Evolutionary conservation across 2,888 invertebrate species (phyloP), one percentile per base, ranked within the genome.

Genomic region (Catocala nupta): DNA sequence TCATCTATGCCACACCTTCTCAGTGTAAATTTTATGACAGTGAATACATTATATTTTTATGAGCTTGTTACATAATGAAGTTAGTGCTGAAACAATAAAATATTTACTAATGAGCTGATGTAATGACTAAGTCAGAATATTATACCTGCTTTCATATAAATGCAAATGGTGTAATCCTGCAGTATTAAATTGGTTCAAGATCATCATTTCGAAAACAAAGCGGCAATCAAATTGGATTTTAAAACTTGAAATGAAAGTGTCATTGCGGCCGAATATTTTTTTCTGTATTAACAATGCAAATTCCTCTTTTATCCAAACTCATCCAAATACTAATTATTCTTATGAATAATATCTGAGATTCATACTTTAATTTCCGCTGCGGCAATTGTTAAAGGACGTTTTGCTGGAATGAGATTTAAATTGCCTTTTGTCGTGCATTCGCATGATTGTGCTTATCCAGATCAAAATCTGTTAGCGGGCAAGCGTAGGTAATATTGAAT

Each of bases 361-460:
- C 79, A 75, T 81, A 81, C 79, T 85, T 86, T 87, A 88, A 89
- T 89, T 88, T 89, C 88, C 89, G 81, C 71, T 80, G 75, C 71
- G 78, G 76, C 73, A 73, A 83, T 84, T 82, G 80, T 83, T 81
- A 71, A 68, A 64, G 74, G 75, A 71, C 79, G 75, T 83, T 85
- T 83, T 75, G 77, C 67, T 77, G 68, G 71, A 85, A 86, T 85
- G 84, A 82, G 81, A 80, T 86, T 85, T 84, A 84, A 88, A 90
- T 89, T 85, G 81, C 82, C 78, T 85, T 88, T 87, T 89, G 84
- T 82, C 86, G 85, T 87, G 87, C 75, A 77, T 83, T 78, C 81
- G 79, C 73, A 73, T 85, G 85, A 84, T 84, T 82, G 80, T 57
- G 65, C 68, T 80, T 81, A 88, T 86, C 85, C 71, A 80, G 82